Base-by-base conservation (phyloP, 2,888 invertebrate genomes). In the Aleiodes leptofemur region DNA sequence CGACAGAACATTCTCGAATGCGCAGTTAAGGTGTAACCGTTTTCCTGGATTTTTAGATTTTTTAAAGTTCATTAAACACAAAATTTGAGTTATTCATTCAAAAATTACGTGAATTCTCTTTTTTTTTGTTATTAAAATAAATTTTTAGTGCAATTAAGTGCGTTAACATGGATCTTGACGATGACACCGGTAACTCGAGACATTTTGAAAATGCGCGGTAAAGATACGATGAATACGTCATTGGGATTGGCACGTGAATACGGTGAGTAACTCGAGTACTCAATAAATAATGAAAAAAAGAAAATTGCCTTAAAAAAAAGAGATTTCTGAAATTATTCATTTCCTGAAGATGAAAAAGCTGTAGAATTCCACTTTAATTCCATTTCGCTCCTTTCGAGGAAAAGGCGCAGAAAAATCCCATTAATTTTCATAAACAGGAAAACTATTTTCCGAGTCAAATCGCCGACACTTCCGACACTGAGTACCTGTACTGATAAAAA, bases 121-220 rank as follows among this genome's bases (percentile, higher is more conserved):
- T 14, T 8, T 55, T 55, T 16, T 55, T n/a, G 5, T 4, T 51
- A 14, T 55, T 11, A n/a, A 34, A 61, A 64, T 64, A 13, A 7
- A n/a, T 64, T 43, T 8, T n/a, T 43, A 3, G 43, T 48, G 23
- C 23, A 7, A 64, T 6, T 43, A 23, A 43, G 64, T 43, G 16
- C 14, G 3, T 11, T 59, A 14, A 59, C n/a, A 71, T 59, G 71
- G 48, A 59, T 48, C 6, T 43, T 71, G 23, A 23, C 43, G 50
- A 43, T 71, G 59, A 59, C 50, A 59, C 8, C 50, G 50, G 29
- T 50, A 71, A 48, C 29, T 50, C 16, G 55, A 56, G 57, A 74
- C 53, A 51, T 72, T 69, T 76, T 64, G 76, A 81, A 81, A 79
- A 81, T 81, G 81, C 81, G 77, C 76, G 80, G 79, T 76, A 78